A percentile compares a stretch with the other conserved stretches of the same genome.
phyloP scores from a whole-genome alignment of 2,888 invertebrate genomes.

The Drosophila algonquin region DNA sequence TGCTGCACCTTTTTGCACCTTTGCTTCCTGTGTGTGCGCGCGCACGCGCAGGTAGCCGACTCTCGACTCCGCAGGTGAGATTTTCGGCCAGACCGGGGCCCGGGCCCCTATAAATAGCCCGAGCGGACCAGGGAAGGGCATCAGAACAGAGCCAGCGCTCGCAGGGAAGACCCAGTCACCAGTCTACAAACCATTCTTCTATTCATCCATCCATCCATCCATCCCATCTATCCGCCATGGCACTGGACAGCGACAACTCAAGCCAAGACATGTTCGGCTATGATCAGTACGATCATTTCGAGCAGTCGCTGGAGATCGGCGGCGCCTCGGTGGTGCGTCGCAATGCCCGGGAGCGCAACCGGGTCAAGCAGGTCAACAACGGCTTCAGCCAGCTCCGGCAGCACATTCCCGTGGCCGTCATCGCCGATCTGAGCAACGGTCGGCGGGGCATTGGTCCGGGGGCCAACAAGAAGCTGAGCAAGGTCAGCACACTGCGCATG shows the following conservation, averaged over 20 bases:
- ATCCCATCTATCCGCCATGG: constrained; percentile 61
- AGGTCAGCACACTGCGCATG: constrained; percentile 94
- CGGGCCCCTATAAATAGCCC: constrained; percentile 75
- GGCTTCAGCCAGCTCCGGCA: constrained; percentile 95
- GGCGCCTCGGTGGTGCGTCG: constrained; percentile 92
- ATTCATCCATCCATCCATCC: not conserved
- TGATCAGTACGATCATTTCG: constrained; percentile 26
- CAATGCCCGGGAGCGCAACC: constrained; percentile 96
- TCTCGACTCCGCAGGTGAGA: constrained; percentile 34
- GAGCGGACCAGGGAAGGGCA: constrained; percentile 82
- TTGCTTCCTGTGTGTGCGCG: constrained; percentile 54
- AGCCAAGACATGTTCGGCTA: constrained; percentile 20
- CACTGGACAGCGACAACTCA: constrained; percentile 68
- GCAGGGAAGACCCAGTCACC: constrained; percentile 51
- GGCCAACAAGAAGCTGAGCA: constrained; percentile 92
- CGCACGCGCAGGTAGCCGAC: constrained; percentile 29
- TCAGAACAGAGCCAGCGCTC: constrained; percentile 81
- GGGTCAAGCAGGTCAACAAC: constrained; percentile 97
- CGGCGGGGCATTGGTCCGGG: constrained; percentile 87
- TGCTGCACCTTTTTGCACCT: constrained; percentile 62
- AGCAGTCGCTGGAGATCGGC: constrained; percentile 33
- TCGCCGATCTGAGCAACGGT: constrained; percentile 88
- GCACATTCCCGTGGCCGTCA: constrained; percentile 92
- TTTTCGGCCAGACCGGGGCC: constrained; percentile 7
- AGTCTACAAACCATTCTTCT: not conserved